Conservation (phyloP, 2,113 vertebrate species). For the Tamias sibiricus region DNA sequence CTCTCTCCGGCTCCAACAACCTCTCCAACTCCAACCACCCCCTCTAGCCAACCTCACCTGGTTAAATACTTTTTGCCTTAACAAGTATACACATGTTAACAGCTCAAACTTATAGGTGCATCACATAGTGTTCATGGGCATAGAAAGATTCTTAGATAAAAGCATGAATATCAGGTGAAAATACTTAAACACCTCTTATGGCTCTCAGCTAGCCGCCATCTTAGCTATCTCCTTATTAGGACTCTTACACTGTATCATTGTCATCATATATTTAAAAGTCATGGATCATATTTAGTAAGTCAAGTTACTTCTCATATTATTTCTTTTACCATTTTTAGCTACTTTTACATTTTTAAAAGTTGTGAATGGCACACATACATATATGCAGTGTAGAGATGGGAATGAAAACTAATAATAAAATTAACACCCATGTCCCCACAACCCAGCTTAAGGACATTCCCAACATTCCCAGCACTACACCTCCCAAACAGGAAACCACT, state of each 20-base stretch:
- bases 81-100: too few species aligned
- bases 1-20: too few species aligned
- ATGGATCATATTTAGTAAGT: background rate
- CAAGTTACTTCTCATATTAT: background rate
- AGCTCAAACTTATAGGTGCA: too few species aligned
- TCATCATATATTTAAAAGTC: background rate
- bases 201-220: too few species aligned
- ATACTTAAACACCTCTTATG: too few species aligned
- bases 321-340: background rate
- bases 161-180: too few species aligned
- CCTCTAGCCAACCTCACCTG: too few species aligned
- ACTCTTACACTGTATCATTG: background rate
- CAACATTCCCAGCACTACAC: background rate
- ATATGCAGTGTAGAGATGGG: background rate
- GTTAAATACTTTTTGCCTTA: too few species aligned
- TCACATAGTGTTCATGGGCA: too few species aligned
- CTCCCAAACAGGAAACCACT: background rate
- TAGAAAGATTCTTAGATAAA: too few species aligned
- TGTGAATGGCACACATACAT: background rate
- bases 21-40: too few species aligned
- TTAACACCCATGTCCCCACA: background rate
- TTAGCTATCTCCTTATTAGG: too few species aligned
- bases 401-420: background rate
- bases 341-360: slow-evolving; percentile 3
- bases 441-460: background rate